A percentile compares a stretch with the other conserved stretches of the same genome.
phyloP scores from a whole-genome alignment of 2,797 vertebrate species.

The Tolypeutes matacus region DNA sequence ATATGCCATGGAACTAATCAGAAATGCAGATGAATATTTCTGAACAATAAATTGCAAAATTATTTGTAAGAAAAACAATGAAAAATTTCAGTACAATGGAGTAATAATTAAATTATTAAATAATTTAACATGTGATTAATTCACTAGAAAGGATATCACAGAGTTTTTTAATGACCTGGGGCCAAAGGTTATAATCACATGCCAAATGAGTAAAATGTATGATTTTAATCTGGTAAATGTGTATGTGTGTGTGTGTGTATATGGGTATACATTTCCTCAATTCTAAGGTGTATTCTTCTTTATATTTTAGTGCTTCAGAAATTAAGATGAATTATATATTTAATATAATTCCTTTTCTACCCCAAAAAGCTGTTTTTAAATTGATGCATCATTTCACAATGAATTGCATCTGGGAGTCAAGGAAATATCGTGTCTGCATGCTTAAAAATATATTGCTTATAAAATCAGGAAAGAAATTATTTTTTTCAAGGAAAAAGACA shows the following conservation, averaged over 20 bases:
- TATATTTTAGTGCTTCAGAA: conserved; percentile 50
- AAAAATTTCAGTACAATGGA: conserved; percentile 11
- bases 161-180: background rate
- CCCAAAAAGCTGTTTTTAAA: conserved; percentile 47
- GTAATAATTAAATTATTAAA: conserved; percentile 28
- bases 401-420: conserved; percentile 51
- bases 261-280: background rate
- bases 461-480: background rate
- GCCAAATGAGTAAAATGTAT: background rate
- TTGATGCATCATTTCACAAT: conserved; percentile 24
- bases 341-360: conserved; percentile 56
- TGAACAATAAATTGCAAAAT: conserved; percentile 21
- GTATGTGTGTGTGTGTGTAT: background rate
- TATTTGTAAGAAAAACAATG: conserved; percentile 43
- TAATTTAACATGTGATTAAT: too few relatives aligned
- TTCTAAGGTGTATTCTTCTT: conserved; percentile 23
- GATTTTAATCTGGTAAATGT: background rate
- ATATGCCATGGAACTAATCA: background rate
- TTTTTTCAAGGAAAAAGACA: background rate
- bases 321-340: conserved; percentile 38
- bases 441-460: conserved; percentile 30
- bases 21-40: conserved; percentile 45
- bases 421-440: background rate
- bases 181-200: background rate
- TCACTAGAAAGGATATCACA: conserved; percentile 55